Evolutionary conservation across 1,140 invertebrate species (phyloP), one percentile per base, ranked within the genome.

Genomic region (Euwallacea similis): DNA sequence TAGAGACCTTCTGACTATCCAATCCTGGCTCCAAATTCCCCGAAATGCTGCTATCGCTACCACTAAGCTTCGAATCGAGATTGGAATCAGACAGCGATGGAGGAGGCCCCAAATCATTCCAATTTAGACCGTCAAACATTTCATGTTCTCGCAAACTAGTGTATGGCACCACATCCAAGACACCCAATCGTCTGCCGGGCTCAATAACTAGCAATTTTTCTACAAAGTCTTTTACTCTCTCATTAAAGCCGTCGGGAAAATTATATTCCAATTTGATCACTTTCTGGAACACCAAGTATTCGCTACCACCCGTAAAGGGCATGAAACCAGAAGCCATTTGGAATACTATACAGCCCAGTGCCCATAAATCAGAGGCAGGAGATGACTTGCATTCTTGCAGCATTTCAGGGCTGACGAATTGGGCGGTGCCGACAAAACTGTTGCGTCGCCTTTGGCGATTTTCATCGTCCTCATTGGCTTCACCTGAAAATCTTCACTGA

Each of bases 351-450:
- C 97, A 99, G 6, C 97, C 98, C 42, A 98, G 85, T 0, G 97
- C 97, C 98, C 98, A 99, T n/a, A 99, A 84, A 84, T 99, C 98
- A 7, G 93, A 93, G 13, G 94, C 90, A 71, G 87, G 88, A 16
- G 90, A 91, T 21, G 91, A 89, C 1, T 86, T 87, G 76, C 93
- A 91, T 79, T 94, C 91, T 42, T 91, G 91, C 3, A 99, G 83
- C 11, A 99, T 85, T 83, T 99, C 98, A 7, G 98, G 98, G 55
- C 96, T 97, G 0, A 99, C 96, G 83, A 99, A 99, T 81, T 99
- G 97, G 0, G 98, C 97, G 11, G 98, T 99, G n/a, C 98, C 97
- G 6, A 98, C 96, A 83, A 99, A 98, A 79, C 96, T 98, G 78
- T 87, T 87, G 61, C 91, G 82, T 65, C 82, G 80, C 70, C 84